Evolutionary conservation across 2,888 invertebrate genomes (phyloP).

Genomic region (Cheiracanthium punctorium): DNA sequence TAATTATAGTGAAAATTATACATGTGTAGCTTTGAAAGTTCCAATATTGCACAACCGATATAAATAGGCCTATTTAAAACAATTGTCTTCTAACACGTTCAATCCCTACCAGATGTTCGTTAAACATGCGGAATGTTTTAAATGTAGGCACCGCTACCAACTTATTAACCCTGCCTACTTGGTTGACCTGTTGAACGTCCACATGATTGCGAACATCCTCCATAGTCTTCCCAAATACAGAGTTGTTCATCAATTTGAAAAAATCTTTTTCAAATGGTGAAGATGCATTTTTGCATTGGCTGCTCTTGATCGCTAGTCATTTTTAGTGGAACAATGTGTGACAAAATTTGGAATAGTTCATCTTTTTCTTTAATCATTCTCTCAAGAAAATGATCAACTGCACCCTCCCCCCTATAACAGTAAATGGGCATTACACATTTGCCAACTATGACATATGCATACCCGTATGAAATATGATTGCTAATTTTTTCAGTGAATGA

Average conservation of each 20-base stretch:
- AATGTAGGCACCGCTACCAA: too few relatives aligned
- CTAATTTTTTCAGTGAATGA: too few relatives aligned
- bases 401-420: too few relatives aligned
- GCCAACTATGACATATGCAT: too few relatives aligned
- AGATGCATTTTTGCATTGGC: conserved; percentile 73
- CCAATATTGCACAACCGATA: conserved; percentile 72
- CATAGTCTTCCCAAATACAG: too few relatives aligned
- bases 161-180: too few relatives aligned
- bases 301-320: neutral
- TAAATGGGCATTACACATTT: neutral
- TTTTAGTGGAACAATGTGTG: neutral
- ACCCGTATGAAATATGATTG: too few relatives aligned
- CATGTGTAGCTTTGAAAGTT: too few relatives aligned
- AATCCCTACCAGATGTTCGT: conserved; percentile 27
- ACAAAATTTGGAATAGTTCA: neutral
- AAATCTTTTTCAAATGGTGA: conserved; percentile 75
- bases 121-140: conserved; percentile 20
- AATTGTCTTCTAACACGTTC: conserved; percentile 31
- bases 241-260: too few relatives aligned
- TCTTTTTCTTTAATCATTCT: too few relatives aligned
- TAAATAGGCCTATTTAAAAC: conserved; percentile 72
- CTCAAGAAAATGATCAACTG: too few relatives aligned
- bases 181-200: conserved; percentile 73
- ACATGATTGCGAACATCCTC: conserved; percentile 73
- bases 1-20: too few relatives aligned